Evolutionary conservation across 2,797 vertebrate species (phyloP).

Genomic region (Phoeniculus purpureus): DNA sequence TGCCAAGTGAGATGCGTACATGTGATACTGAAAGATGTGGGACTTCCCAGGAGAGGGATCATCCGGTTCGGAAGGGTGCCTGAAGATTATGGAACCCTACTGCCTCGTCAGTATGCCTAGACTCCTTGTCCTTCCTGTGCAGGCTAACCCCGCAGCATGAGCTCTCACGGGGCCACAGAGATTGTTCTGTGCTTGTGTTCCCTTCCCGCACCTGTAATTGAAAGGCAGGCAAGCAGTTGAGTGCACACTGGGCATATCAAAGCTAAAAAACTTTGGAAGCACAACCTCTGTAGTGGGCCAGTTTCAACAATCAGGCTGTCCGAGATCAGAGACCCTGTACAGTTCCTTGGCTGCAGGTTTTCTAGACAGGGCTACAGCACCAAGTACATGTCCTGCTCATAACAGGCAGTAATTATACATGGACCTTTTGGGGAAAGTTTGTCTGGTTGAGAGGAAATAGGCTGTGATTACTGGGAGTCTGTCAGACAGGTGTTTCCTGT

Average conservation of each 20-base stretch:
- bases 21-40: not conserved
- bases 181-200: not conserved
- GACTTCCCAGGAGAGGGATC: not conserved
- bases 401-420: not conserved
- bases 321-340: not conserved
- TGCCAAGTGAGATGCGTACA: conserved; percentile 24
- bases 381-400: not conserved
- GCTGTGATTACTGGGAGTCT: not conserved
- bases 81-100: conserved; percentile 15
- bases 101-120: not conserved
- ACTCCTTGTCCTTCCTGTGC: not conserved
- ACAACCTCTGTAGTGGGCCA: not conserved
- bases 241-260: not conserved
- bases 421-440: not conserved
- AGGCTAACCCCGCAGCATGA: not conserved
- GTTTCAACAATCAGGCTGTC: not conserved
- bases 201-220: not conserved
- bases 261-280: not conserved
- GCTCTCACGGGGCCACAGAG: fast-evolving
- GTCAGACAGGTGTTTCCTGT: conserved; percentile 51
- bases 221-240: not conserved
- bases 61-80: not conserved
- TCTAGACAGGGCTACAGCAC: not conserved
- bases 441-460: conserved; percentile 22
- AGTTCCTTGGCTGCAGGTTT: not conserved